A percentile compares a stretch with the other conserved stretches of the same genome.
Conservation (phyloP, 1,140 invertebrate genomes). For the Frieseomelitta varia region DNA sequence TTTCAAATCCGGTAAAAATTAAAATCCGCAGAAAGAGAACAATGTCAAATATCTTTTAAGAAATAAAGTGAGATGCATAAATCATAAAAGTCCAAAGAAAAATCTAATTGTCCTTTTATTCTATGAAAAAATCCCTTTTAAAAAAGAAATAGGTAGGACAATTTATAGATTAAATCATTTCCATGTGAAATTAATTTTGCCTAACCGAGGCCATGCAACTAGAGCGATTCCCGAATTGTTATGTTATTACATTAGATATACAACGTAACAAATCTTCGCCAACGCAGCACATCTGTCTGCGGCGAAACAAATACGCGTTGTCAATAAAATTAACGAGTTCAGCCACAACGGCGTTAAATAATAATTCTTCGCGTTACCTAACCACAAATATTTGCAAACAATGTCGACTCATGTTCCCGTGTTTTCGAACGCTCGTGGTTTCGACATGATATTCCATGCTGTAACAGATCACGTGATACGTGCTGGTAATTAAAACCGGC, state of each 20-base stretch:
- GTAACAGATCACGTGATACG: background rate
- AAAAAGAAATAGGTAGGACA: background rate
- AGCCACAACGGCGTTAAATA: background rate
- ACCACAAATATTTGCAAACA: background rate
- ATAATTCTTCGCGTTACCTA: conserved; percentile 1
- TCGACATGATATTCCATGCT: background rate
- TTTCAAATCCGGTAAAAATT: background rate
- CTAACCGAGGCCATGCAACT: no score
- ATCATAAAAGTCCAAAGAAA: no score
- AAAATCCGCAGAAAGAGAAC: background rate
- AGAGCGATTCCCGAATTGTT: background rate
- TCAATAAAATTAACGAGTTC: background rate
- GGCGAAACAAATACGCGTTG: background rate
- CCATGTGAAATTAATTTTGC: background rate
- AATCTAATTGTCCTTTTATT: background rate
- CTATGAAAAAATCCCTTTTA: background rate
- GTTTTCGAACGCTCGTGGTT: background rate
- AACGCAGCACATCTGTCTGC: background rate
- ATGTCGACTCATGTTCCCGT: background rate
- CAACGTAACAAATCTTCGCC: background rate
- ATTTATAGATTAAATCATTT: background rate
- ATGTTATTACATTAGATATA: background rate
- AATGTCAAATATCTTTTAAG: no score
- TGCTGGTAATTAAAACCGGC: background rate
- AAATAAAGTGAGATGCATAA: no score